Conservation (phyloP, 2,888 invertebrate species). For the Yponomeuta evonymella region DNA sequence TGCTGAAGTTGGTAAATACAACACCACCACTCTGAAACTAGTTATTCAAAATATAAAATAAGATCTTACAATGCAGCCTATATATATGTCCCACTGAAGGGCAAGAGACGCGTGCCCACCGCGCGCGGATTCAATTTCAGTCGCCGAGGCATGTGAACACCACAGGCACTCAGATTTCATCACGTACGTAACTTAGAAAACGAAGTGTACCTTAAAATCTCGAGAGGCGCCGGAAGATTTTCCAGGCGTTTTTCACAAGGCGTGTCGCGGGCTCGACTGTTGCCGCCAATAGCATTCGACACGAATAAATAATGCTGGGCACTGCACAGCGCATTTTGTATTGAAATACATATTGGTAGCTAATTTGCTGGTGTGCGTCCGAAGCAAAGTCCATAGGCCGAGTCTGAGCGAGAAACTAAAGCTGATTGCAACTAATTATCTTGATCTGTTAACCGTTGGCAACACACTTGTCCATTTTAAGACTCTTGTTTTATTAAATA, state of each 20-base stretch:
- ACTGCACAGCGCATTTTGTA: conserved; percentile 4
- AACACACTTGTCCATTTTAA: neutral
- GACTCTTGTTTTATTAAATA: no score
- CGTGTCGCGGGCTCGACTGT: neutral
- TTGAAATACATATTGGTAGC: neutral
- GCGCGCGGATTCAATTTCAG: no score
- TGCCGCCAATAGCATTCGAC: conserved; percentile 8
- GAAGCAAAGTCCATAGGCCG: neutral
- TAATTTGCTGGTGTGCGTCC: neutral
- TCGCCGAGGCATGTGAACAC: no score
- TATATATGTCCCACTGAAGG: no score
- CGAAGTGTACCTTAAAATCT: neutral
- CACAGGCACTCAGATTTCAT: no score
- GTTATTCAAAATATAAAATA: no score
- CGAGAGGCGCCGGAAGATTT: neutral
- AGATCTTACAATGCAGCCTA: no score
- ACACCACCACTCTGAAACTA: no score
- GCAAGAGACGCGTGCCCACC: no score
- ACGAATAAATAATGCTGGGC: conserved; percentile 23
- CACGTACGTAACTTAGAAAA: neutral
- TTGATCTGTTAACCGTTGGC: neutral
- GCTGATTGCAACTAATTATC: neutral
- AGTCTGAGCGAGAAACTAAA: neutral
- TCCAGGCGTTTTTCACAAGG: neutral
- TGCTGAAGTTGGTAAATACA: no score